Conservation (phyloP, 1,140 invertebrate species). For the Pogonomyrmex barbatus region DNA sequence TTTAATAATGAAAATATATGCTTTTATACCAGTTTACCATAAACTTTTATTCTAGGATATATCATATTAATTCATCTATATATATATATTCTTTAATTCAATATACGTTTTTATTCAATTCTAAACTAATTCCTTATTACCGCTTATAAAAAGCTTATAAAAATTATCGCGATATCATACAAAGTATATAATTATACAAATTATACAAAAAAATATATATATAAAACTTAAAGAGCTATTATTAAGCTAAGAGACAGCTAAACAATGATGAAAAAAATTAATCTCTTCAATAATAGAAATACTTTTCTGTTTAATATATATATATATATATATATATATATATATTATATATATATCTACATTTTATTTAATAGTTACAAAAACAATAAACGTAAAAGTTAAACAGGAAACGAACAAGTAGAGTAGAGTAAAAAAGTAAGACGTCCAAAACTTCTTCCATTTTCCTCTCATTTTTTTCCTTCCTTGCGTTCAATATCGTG, state of each 20-base stretch:
- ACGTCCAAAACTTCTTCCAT: background rate
- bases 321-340: background rate
- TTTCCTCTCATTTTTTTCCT: background rate
- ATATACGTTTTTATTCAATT: background rate
- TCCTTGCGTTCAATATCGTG: background rate
- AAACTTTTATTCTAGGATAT: background rate
- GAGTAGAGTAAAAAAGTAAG: background rate
- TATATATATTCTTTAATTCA: background rate
- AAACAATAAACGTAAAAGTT: background rate
- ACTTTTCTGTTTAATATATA: background rate
- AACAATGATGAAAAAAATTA: background rate
- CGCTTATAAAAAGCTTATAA: background rate
- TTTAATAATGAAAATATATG: conserved; percentile 34
- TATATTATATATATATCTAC: no score
- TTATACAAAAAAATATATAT: no score
- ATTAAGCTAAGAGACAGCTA: no score
- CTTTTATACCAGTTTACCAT: background rate
- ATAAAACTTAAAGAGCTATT: no score
- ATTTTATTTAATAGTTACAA: background rate
- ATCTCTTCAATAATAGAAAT: background rate
- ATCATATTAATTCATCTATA: background rate
- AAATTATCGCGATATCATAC: no score
- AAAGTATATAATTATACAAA: no score
- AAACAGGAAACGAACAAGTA: background rate
- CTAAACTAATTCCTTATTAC: background rate